These are phyloP conservation scores for Chrysolina oricalcia DNA, from an alignment of 2,888 invertebrate species.

Conservation along the genomic window DNA sequence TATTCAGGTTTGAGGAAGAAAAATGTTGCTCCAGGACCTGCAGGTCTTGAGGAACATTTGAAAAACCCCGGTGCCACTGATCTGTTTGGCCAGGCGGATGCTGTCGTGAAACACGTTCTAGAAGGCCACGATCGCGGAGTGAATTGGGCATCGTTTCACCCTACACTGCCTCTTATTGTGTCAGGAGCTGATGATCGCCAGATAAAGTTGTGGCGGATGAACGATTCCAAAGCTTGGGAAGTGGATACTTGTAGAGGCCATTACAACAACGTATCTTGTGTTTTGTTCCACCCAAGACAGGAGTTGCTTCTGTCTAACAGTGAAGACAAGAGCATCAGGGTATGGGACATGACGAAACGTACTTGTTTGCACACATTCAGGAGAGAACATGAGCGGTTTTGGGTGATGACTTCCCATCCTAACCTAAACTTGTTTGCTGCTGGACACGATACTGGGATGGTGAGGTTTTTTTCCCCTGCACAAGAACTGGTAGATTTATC, in stretches of 20 bases:
- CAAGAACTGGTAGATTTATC: neutral
- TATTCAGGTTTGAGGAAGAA: slow-evolving; percentile 88
- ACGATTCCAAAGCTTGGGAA: slow-evolving; percentile 99
- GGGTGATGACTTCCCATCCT: slow-evolving; percentile 97
- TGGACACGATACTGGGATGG: slow-evolving; percentile 98
- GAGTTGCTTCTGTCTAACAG: slow-evolving; percentile 97
- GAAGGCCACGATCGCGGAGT: slow-evolving; percentile 98
- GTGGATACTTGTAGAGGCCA: slow-evolving; percentile 99
- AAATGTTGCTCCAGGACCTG: slow-evolving; percentile 96
- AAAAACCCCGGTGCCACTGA: slow-evolving; percentile 89
- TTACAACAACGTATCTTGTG: slow-evolving; percentile 99
- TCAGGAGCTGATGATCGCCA: slow-evolving; percentile 99
- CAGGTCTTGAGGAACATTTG: slow-evolving; percentile 90
- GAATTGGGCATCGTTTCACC: slow-evolving; percentile 99
- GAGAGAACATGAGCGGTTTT: slow-evolving; percentile 97
- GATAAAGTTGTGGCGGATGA: slow-evolving; percentile 99
- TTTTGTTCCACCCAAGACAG: slow-evolving; percentile 96
- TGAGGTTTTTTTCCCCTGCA: slow-evolving; percentile 19
- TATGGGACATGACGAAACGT: slow-evolving; percentile 98
- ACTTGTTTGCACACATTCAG: slow-evolving; percentile 94
- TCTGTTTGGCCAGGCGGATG: slow-evolving; percentile 96
- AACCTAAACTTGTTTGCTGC: slow-evolving; percentile 97
- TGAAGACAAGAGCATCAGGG: slow-evolving; percentile 97
- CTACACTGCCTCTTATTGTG: slow-evolving; percentile 85
- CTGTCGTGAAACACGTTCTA: slow-evolving; percentile 91